A percentile compares a stretch with the other conserved stretches of the same genome.
These are phyloP conservation scores for Maniola jurtina DNA, from an alignment of 1,140 invertebrate species.

Conservation along the genomic window DNA sequence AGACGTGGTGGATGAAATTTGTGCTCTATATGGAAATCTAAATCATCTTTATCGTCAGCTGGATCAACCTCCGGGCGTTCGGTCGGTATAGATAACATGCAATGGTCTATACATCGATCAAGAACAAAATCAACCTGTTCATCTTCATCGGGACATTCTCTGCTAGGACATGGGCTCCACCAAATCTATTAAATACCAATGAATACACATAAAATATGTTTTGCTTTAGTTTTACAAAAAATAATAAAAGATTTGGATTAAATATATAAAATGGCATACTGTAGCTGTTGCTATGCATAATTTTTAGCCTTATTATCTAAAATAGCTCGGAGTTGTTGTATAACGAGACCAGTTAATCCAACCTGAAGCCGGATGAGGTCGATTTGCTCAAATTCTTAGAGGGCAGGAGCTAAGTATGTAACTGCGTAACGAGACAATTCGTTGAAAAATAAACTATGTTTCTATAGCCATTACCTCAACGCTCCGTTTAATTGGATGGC, in stretches of 20 bases:
- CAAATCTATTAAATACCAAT: conserved; percentile 78
- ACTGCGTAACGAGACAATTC: conserved; percentile 45
- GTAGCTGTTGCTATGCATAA: conserved; percentile 47
- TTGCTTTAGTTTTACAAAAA: too few species aligned
- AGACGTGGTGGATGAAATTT: conserved; percentile 70
- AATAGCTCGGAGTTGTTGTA: conserved; percentile 64
- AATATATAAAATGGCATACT: not conserved
- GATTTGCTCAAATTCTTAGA: conserved; percentile 79
- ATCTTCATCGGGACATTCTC: conserved; percentile 86
- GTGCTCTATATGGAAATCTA: conserved; percentile 76
- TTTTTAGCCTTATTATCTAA: conserved; percentile 63
- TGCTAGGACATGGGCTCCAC: conserved; percentile 88
- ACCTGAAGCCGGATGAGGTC: conserved; percentile 72
- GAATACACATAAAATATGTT: not conserved
- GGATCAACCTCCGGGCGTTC: conserved; percentile 58
- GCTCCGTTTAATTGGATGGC: conserved; percentile 82
- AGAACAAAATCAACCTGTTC: conserved; percentile 84
- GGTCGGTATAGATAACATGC: conserved; percentile 75
- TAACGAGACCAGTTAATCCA: conserved; percentile 74
- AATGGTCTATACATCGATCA: conserved; percentile 85
- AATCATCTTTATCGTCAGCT: conserved; percentile 74
- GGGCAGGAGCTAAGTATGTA: conserved; percentile 58
- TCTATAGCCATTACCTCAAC: conserved; percentile 78
- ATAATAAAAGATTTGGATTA: too few species aligned
- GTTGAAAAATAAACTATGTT: not conserved